These are phyloP conservation scores for Percopsis transmontana DNA, from an alignment of 2,113 vertebrate species.

Conservation along the genomic window DNA sequence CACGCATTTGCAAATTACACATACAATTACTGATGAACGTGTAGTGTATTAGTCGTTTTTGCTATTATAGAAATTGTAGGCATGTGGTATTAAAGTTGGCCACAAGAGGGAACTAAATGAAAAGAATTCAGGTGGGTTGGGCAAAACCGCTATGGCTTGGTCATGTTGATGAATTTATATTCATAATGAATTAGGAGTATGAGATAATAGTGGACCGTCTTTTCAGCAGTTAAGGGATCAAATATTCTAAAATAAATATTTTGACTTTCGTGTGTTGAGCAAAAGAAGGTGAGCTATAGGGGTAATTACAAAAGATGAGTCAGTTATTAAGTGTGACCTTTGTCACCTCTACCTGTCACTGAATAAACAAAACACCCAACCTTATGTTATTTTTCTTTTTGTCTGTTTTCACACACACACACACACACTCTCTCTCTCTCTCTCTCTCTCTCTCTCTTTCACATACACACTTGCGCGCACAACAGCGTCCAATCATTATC, in stretches of 20 bases:
- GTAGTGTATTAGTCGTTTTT: not conserved
- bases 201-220: no score
- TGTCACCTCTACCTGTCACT: constrained; percentile 30
- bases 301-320: not conserved
- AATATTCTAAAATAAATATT: no score
- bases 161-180: no score
- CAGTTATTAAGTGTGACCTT: not conserved
- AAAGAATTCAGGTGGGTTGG: constrained; percentile 13
- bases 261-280: no score
- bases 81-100: not conserved
- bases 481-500: not conserved
- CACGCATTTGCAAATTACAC: not conserved
- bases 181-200: no score
- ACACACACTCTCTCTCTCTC: not conserved
- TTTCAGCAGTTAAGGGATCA: no score
- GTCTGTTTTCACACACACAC: constrained; percentile 27
- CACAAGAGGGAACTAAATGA: constrained; percentile 57
- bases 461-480: not conserved
- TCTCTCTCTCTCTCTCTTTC: not conserved
- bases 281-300: not conserved
- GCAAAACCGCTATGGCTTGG: not conserved
- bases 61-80: not conserved
- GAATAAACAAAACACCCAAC: constrained; percentile 58
- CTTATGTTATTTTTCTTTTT: constrained; percentile 3
- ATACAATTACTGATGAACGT: not conserved